Base-by-base conservation (phyloP, 1,140 invertebrate species). In the Bombus superbus region DNA sequence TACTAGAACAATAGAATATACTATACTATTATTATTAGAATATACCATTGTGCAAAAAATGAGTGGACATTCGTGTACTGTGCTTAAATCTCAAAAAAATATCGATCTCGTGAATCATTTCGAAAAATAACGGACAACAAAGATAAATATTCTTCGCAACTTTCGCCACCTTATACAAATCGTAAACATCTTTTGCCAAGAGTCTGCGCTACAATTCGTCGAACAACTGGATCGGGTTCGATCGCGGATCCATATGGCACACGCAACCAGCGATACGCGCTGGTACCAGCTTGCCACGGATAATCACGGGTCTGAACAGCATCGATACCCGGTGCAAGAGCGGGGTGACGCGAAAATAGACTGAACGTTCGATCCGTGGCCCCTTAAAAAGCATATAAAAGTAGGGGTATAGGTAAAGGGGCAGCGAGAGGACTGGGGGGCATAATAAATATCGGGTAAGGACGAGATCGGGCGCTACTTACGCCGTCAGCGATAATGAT, bases 401-500 rank as follows among this genome's bases (percentile, higher is more conserved):
- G 44, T n/a, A 53, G 9, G 68, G n/a, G 59, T 28, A 81, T 9
- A 25, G 57, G 35, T 53, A 9, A 40, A 18, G 28, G 72, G 66
- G 40, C 35, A 66, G n/a, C 59, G 72, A 69, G 84, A 80, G 73
- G 81, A 53, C 66, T 32, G 57, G 86, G 88, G 85, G 89, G 88
- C 81, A 90, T 92, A 93, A 94, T 94, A 94, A 94, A 93, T 94
- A 93, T 93, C 83, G 86, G 90, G 87, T 91, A 90, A 91, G 92
- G 86, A 92, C 64, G 82, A 91, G 91, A 92, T 91, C 90, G 77
- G 88, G 91, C 90, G 92, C 94, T 95, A 95, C 94, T 95, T 95
- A 95, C 93, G 92, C 93, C 94, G 94, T 95, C 94, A 95, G 92
- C 94, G 93, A 93, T 95, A 95, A 95, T 95, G 92, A 95, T 90